Evolutionary conservation across 2,888 invertebrate genomes (phyloP), one percentile per base, ranked within the genome.

Genomic region (Anorthoa munda): DNA sequence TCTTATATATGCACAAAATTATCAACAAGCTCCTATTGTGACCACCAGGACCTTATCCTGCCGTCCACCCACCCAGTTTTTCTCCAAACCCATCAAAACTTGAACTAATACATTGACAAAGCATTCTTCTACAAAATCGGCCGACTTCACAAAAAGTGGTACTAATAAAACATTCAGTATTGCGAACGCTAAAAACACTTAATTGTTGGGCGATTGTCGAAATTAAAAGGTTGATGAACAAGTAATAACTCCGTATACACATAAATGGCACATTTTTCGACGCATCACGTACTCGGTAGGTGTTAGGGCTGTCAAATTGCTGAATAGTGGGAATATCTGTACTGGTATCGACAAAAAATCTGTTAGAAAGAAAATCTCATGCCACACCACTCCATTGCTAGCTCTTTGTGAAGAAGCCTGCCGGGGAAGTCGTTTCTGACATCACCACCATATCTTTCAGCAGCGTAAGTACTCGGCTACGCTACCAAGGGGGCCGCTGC

Each of bases 221-320:
- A 86, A 86, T 86, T 84, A 86, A 86, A 86, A 86, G 84, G 86
- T 84, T 86, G 86, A 86, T 84, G 86, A 81, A 84, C 86, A 86
- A 86, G 84, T 86, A 86, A 86, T 86, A 86, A 81, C 79, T 75
- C 75, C 61, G 59, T 77, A 79, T 81, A 79, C 82, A 79, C 86
- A 83, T 77, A 87, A 89, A 90, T 86, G 87, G 88, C 85, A 87
- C 88, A 89, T 89, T 89, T 90, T 90, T 90, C 89, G 87, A 88
- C 86, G 90, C 87, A 91, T 90, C 91, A 88, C 88, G 91, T 92
- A 89, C 82, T 85, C 84, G 59, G 58, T n/a, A 5, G 50, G 23
- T 2, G 3, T 0, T 77, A 86, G 86, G 86, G 86, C 21, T 86
- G 79, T 0, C 82, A 66, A 39, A 1, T 31, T n/a, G 13, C 2